Evolutionary conservation across 2,797 vertebrate genomes (phyloP), one percentile per base, ranked within the genome.

Genomic region (Brotogeris chrysoptera): DNA sequence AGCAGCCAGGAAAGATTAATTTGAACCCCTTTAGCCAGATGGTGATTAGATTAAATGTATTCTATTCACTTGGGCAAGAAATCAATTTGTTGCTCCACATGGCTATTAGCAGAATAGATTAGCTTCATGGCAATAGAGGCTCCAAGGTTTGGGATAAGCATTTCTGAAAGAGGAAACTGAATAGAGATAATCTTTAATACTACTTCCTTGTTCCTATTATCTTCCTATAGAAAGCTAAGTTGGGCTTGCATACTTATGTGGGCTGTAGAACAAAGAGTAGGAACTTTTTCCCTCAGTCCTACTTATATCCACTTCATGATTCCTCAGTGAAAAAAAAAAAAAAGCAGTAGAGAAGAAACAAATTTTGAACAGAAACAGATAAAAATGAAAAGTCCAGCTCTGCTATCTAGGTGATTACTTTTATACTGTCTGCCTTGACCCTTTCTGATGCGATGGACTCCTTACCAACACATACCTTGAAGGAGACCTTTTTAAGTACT

Each of bases 81-180:
- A 70, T 30, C 70, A 78, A 65, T 93, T 93, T 93, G 77, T 88
- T 88, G 59, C 57, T 95, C 73, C 86, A 79, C 69, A 57, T 64
- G 72, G 38, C 57, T 92, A 78, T 90, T 88, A 91, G 65, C 57
- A 64, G 69, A 34, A 83, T 68, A 85, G 69, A 82, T 91, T 49
- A 82, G 9, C 59, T 95, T 88, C 80, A 50, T 20, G 16, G 32
- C 60, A 80, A 34, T 5, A 80, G 52, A 83, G 52, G 52, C 64
- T 90, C 15, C 57, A 80, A 77, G 38, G 17, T 84, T 80, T 74
- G 66, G 83, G 25, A 88, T 76, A 78, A 86, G 7, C 70, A 34
- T 90, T 90, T 61, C 38, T 53, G 34, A 84, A 94, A 59, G 44
- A 78, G 52, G 69, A 92, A 70, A 43, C 7, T 36, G 4, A 78